These are phyloP conservation scores for Operophtera brumata DNA, from an alignment of 2,888 invertebrate genomes.

Conservation along the genomic window DNA sequence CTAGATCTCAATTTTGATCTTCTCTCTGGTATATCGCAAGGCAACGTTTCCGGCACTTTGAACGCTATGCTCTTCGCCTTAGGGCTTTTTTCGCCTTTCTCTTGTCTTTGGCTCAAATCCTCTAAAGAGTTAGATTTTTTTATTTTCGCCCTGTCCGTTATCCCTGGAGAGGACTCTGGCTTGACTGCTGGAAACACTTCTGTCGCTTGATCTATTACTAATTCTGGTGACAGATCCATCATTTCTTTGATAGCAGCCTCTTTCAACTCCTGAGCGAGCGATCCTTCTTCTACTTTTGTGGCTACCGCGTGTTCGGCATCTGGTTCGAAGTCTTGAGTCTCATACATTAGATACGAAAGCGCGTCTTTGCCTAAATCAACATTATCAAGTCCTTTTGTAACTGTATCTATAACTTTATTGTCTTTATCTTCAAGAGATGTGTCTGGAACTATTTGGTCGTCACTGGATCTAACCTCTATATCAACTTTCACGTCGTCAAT, in stretches of 20 bases:
- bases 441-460: conserved; percentile 41
- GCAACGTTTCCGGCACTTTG: conserved; percentile 67
- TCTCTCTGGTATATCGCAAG: conserved; percentile 69
- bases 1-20: conserved; percentile 57
- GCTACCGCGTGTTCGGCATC: conserved; percentile 32
- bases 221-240: conserved; percentile 67
- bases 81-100: conserved; percentile 48
- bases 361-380: conserved; percentile 73
- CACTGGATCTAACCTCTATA: conserved; percentile 7
- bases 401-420: conserved; percentile 24
- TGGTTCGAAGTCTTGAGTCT: conserved; percentile 53
- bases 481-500: conserved; percentile 58
- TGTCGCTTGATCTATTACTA: conserved; percentile 62
- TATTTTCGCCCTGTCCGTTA: conserved; percentile 67
- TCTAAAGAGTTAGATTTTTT: conserved; percentile 69
- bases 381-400: conserved; percentile 42
- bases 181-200: conserved; percentile 54
- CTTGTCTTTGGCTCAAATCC: conserved; percentile 53
- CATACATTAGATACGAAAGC: conserved; percentile 63
- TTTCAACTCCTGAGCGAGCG: conserved; percentile 63
- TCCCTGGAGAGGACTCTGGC: conserved; percentile 56
- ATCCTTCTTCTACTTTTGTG: conserved; percentile 43
- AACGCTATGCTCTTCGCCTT: conserved; percentile 67
- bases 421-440: conserved; percentile 23
- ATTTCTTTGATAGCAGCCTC: conserved; percentile 67